Conservation (phyloP, 2,888 invertebrate genomes). For the Conchocele bisecta region DNA sequence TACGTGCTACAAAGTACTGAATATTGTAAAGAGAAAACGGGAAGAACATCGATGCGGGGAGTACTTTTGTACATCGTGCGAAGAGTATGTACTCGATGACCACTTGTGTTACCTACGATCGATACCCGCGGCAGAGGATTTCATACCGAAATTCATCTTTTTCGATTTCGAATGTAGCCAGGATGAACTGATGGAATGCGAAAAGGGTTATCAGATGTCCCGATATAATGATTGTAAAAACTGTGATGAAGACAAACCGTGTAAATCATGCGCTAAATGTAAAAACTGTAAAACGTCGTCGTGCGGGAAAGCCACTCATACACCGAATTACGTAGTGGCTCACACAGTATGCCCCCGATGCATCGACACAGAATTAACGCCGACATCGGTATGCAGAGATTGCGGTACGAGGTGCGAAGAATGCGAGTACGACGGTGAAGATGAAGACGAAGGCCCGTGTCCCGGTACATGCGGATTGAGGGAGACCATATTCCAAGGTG, state of each 20-base stretch:
- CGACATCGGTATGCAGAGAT: conserved; percentile 15
- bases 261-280: conserved; percentile 23
- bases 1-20: conserved; percentile 13
- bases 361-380: conserved; percentile 17
- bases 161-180: conserved; percentile 41
- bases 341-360: conserved; percentile 34
- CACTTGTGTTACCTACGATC: conserved; percentile 28
- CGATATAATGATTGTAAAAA: conserved; percentile 15
- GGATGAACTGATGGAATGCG: conserved; percentile 12
- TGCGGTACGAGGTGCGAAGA: conserved; percentile 25
- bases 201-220: conserved; percentile 2
- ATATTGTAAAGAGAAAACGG: not conserved
- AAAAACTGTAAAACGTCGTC: conserved; percentile 17
- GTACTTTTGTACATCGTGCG: conserved; percentile 16
- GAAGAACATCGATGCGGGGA: conserved; percentile 27
- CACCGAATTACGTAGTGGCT: conserved; percentile 42
- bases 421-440: conserved; percentile 10
- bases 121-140: not conserved
- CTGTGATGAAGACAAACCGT: conserved; percentile 17
- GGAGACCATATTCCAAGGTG: conserved; percentile 40
- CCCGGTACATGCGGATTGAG: conserved; percentile 38
- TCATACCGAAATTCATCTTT: conserved; percentile 19
- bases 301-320: conserved; percentile 38
- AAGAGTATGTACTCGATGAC: conserved; percentile 15
- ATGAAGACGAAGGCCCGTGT: conserved; percentile 40